Evolutionary conservation across 2,113 vertebrate species (phyloP), one percentile per base, ranked within the genome.

Genomic region (Melanerpes aurifrons): DNA sequence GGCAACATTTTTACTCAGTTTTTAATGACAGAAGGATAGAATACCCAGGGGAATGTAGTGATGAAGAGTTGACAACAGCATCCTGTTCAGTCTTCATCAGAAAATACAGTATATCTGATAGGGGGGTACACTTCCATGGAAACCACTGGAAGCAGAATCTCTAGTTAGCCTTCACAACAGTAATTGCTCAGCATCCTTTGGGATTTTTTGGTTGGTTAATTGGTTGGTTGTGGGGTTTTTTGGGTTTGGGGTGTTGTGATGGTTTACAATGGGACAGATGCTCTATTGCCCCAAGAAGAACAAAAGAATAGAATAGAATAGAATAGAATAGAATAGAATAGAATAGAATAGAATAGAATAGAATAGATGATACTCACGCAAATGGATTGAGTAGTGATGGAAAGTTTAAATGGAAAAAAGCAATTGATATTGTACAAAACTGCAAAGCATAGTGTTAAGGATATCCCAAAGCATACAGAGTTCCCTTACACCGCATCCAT

Each of bases 11-110:
- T 91, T 69, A 77, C 72, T 88, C 48, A 1, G 3, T 7, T 81
- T 93, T 90, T 87, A 90, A 68, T 69, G 90, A 56, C 9, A 83
- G 75, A 82, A 82, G 61, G 57, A 56, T 59, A 64, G 93, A 93
- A 86, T 81, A 78, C 28, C 37, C 48, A 22, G 6, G 25, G 57
- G 58, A 94, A 90, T 66, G n/a, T n/a, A 84, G 12, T 28, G 56
- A 77, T 40, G 13, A 94, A 81, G 40, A 32, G n/a, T 0, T 88
- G 70, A 78, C n/a, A 82, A 63, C 32, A 85, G 68, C 48, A 58
- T 86, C 93, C 66, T 86, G 32, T 43, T 75, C 54, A 43, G 9
- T 26, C 16, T 74, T 83, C 35, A 28, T 40, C 59, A 83, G 43
- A 88, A 81, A 70, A 74, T 40, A 57, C 15, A 1, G 0, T 78